phyloP scores from a whole-genome alignment of 2,113 vertebrate genomes.

The Hyperoodon ampullatus region DNA sequence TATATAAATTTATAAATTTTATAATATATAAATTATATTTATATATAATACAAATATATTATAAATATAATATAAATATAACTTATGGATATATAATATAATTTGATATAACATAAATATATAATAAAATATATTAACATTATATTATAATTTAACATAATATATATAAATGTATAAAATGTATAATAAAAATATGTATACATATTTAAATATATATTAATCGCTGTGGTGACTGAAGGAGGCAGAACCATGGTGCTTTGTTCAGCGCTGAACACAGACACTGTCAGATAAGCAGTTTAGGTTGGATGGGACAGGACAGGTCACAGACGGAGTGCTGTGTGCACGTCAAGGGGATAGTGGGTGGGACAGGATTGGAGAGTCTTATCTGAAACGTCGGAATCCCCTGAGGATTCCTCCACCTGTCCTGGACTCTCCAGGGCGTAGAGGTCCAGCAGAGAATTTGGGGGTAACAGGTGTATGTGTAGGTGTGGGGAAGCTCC shows the following conservation, averaged over 20 bases:
- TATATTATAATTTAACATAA: too few species aligned
- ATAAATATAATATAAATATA: not conserved
- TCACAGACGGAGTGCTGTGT: not conserved
- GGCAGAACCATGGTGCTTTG: not conserved
- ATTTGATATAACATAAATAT: not conserved
- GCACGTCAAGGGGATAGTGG: not conserved
- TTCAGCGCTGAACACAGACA: not conserved
- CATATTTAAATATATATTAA: not conserved
- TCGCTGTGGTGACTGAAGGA: not conserved
- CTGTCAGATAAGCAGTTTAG: not conserved
- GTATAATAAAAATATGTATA: not conserved
- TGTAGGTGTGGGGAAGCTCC: not conserved
- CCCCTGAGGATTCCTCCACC: not conserved
- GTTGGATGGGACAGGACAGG: not conserved
- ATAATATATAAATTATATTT: not conserved
- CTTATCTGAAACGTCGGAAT: not conserved
- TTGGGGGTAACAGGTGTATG: not conserved
- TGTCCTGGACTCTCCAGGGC: not conserved
- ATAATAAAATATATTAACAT: not conserved
- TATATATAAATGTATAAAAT: not conserved
- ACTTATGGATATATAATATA: not conserved
- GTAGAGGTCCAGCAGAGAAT: not conserved
- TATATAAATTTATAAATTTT: too few species aligned
- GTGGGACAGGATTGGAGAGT: not conserved
- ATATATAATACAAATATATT: not conserved